These are phyloP conservation scores for Setophaga petechia DNA, from an alignment of 2,113 vertebrate species.

Conservation along the genomic window DNA sequence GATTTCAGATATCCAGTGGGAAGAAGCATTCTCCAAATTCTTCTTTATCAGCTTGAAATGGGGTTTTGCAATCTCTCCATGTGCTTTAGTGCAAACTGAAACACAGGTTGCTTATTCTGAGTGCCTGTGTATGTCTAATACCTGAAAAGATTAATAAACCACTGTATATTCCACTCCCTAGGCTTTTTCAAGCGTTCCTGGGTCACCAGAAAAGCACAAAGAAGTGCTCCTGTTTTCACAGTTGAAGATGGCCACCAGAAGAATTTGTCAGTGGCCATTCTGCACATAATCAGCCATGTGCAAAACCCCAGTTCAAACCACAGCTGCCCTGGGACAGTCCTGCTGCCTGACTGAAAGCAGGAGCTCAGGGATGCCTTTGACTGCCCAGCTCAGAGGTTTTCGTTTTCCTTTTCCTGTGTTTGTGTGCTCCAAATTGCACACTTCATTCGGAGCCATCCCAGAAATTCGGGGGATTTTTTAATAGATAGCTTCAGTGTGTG, in stretches of 20 bases:
- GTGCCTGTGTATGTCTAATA: fast-evolving
- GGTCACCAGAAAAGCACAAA: background rate
- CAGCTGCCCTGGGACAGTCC: background rate
- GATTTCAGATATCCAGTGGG: background rate
- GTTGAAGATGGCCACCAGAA: background rate
- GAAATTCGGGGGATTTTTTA: background rate
- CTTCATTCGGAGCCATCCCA: background rate
- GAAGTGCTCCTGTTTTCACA: background rate
- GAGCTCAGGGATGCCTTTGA: background rate
- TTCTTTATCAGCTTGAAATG: background rate
- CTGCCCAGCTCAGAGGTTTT: background rate
- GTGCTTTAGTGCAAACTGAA: background rate
- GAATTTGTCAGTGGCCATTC: background rate
- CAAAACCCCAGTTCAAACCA: background rate
- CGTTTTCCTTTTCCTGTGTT: background rate
- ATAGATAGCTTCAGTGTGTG: background rate
- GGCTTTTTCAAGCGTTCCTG: background rate
- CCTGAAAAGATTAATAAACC: background rate
- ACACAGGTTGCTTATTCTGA: fast-evolving
- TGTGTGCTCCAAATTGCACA: background rate
- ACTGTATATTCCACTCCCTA: fast-evolving
- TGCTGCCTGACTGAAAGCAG: background rate
- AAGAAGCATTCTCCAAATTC: background rate
- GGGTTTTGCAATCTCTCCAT: background rate
- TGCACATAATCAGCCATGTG: background rate